Percentiles rank a stretch among this genome's conserved stretches.
Evolutionary conservation across 2,888 invertebrate genomes (phyloP).

Genomic region (Hecatera dysodea): DNA sequence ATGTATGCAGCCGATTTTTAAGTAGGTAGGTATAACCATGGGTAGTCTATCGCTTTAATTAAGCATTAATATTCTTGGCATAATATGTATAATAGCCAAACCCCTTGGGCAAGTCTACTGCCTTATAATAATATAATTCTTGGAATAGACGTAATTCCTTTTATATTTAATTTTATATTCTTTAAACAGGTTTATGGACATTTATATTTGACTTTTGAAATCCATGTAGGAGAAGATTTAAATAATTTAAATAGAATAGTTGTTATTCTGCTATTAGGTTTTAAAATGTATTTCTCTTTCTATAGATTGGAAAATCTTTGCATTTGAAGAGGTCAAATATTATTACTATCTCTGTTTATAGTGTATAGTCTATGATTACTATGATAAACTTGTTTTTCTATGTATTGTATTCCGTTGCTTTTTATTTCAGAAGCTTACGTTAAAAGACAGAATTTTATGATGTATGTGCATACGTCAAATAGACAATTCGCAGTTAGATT

Average conservation of each 20-base stretch:
- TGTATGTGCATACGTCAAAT: slow-evolving; percentile 1
- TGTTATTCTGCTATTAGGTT: neutral
- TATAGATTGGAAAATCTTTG: neutral
- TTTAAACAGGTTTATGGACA: neutral
- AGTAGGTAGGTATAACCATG: neutral
- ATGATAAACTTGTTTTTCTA: slow-evolving; percentile 23
- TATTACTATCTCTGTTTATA: too few species aligned
- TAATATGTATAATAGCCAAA: too few species aligned
- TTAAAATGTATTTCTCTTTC: neutral
- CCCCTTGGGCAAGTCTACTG: slow-evolving; percentile 6
- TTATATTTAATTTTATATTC: slow-evolving; percentile 7
- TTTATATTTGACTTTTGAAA: neutral
- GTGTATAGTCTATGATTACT: too few species aligned
- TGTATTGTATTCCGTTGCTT: neutral
- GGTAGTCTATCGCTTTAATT: slow-evolving; percentile 4
- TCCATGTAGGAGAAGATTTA: neutral
- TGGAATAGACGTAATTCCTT: slow-evolving; percentile 12
- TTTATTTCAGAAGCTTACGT: slow-evolving; percentile 1
- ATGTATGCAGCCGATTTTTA: neutral
- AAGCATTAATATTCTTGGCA: slow-evolving; percentile 43
- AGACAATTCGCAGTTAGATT: neutral
- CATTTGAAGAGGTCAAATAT: slow-evolving; percentile 16
- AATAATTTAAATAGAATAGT: slow-evolving; percentile 23
- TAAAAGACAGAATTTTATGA: neutral
- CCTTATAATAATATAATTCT: slow-evolving; percentile 1